These are phyloP conservation scores for Nymphalis io DNA, from an alignment of 1,140 invertebrate species.

Conservation along the genomic window DNA sequence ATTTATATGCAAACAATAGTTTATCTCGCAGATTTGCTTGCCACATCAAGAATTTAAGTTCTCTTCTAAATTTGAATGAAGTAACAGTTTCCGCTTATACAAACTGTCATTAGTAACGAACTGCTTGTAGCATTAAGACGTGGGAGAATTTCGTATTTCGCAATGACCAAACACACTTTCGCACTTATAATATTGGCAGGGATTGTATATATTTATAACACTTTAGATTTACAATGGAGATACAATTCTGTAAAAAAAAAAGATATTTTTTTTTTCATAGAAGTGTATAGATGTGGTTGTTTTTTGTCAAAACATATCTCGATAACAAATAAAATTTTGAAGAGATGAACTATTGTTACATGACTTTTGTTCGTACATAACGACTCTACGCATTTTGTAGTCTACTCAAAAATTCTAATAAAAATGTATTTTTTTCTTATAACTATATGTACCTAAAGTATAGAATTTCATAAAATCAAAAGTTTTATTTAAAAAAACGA, in stretches of 20 bases:
- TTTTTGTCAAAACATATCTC: neutral
- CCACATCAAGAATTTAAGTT: too few species aligned
- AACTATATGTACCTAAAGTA: neutral
- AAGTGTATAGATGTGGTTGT: neutral
- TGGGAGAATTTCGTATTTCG: too few species aligned
- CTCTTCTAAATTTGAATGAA: too few species aligned
- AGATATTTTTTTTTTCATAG: neutral
- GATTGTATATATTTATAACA: neutral
- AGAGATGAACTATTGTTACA: neutral
- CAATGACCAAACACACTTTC: too few species aligned
- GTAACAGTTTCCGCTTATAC: too few species aligned
- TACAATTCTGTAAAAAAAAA: neutral
- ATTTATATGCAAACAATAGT: too few species aligned
- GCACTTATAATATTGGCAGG: too few species aligned
- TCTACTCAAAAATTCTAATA: constrained; percentile 11
- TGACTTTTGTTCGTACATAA: constrained; percentile 1
- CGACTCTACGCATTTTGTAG: constrained; percentile 8
- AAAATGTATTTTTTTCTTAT: constrained; percentile 3
- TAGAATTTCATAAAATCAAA: neutral
- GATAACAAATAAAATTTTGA: neutral
- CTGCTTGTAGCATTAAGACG: too few species aligned
- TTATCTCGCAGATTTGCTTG: too few species aligned
- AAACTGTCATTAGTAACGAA: too few species aligned
- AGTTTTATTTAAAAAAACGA: too few species aligned
- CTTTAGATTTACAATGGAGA: too few species aligned